phyloP scores from a whole-genome alignment of 2,113 vertebrate species.

The Vulpes ferrilata region DNA sequence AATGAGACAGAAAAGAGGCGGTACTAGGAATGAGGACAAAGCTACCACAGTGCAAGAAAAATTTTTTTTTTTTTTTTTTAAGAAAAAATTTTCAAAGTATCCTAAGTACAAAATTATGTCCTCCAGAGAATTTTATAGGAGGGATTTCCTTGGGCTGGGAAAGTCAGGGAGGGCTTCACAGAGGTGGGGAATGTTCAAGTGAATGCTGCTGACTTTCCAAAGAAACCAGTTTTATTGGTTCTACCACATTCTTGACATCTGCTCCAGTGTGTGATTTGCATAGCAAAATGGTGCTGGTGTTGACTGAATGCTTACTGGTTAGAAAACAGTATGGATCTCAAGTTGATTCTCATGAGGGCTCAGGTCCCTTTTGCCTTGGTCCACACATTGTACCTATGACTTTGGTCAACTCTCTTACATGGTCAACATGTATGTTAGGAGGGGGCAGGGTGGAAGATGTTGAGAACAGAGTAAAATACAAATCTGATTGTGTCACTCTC shows the following conservation, averaged over 20 bases:
- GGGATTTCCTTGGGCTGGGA: background rate
- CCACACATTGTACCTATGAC: background rate
- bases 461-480: background rate
- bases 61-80: too few species aligned
- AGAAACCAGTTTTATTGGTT: slow-evolving; percentile 68
- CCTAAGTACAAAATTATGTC: background rate
- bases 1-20: background rate
- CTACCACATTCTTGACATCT: slow-evolving; percentile 70
- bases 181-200: background rate
- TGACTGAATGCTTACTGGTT: background rate
- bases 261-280: slow-evolving; percentile 32
- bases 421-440: background rate
- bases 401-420: background rate
- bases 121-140: background rate
- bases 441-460: background rate
- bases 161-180: background rate
- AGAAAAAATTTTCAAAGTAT: background rate
- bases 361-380: background rate
- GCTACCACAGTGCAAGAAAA: background rate
- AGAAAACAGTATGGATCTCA: background rate
- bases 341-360: background rate
- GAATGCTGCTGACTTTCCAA: slow-evolving; percentile 37
- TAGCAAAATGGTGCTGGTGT: background rate
- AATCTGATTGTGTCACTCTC: background rate
- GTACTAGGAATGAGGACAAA: background rate